Evolutionary conservation across 2,113 vertebrate genomes (phyloP).

Genomic region (Setophaga kirtlandii): DNA sequence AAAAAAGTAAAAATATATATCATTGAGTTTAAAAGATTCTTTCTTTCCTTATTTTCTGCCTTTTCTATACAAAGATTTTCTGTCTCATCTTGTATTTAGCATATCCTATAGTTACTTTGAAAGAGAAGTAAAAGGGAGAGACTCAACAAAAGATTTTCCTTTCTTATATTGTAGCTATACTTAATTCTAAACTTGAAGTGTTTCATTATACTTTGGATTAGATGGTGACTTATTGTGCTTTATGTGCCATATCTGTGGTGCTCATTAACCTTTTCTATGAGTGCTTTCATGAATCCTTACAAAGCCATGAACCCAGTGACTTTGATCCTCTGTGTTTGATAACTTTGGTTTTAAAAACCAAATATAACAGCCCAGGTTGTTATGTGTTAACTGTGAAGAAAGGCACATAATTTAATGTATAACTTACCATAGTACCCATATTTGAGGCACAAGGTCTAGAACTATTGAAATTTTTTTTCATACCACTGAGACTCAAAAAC

Average conservation of each 20-base stretch:
- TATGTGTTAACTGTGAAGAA: background rate
- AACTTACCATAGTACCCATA: background rate
- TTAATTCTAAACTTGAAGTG: background rate
- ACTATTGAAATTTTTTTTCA: background rate
- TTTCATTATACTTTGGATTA: background rate
- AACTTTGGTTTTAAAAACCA: background rate
- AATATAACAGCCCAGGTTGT: background rate
- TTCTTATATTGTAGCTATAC: background rate
- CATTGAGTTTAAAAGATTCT: background rate
- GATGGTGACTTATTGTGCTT: background rate
- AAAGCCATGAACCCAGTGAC: background rate
- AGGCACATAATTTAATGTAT: background rate
- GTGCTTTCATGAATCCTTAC: background rate
- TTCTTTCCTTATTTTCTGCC: conserved; percentile 6
- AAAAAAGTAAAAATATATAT: conserved; percentile 3
- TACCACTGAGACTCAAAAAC: background rate
- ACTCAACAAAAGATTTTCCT: background rate
- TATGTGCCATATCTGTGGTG: background rate
- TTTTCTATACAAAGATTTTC: conserved; percentile 12
- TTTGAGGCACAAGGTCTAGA: background rate
- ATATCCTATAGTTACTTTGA: background rate
- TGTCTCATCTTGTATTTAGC: background rate
- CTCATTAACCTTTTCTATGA: background rate
- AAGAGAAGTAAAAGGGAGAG: background rate
- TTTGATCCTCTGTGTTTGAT: background rate